Conservation (phyloP, 1,140 invertebrate genomes). For the Penaeus indicus region DNA sequence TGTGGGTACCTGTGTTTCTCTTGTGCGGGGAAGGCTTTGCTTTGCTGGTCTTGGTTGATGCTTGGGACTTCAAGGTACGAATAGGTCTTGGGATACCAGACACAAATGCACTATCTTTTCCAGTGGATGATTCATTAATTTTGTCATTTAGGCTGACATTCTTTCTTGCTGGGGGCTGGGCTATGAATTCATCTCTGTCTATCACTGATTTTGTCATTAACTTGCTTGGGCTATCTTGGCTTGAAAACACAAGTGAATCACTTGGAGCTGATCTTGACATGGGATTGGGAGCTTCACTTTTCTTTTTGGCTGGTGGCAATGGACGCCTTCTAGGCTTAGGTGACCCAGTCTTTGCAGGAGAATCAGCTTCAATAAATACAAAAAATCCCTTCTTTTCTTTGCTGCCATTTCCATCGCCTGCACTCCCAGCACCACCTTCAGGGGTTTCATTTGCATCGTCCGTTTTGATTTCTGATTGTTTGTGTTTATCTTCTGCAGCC, state of each 20-base stretch:
- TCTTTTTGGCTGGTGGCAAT: constrained; percentile 43
- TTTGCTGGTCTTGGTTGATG: constrained; percentile 19
- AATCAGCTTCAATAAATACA: constrained; percentile 77
- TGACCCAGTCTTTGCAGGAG: constrained; percentile 68
- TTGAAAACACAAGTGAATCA: constrained; percentile 53
- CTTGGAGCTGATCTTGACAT: constrained; percentile 63
- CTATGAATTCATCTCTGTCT: constrained; percentile 61
- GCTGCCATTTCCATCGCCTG: constrained; percentile 41
- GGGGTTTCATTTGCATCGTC: constrained; percentile 15
- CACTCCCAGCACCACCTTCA: constrained; percentile 23
- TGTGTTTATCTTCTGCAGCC: not conserved
- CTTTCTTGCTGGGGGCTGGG: constrained; percentile 55
- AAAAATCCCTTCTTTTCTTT: constrained; percentile 72
- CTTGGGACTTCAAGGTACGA: constrained; percentile 37
- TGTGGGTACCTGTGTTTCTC: not conserved
- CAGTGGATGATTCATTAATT: constrained; percentile 60
- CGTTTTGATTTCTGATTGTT: constrained; percentile 2
- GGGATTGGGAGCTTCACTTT: constrained; percentile 19
- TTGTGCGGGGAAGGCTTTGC: constrained; percentile 23
- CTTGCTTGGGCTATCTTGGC: constrained; percentile 50
- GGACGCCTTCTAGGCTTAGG: constrained; percentile 48
- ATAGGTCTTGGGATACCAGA: constrained; percentile 61
- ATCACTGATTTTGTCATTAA: constrained; percentile 64
- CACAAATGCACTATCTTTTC: constrained; percentile 47
- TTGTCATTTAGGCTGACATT: constrained; percentile 64